Percentiles rank a stretch among this genome's conserved stretches.
These are phyloP conservation scores for Scylla paramamosain DNA, from an alignment of 1,140 invertebrate species.

Conservation along the genomic window DNA sequence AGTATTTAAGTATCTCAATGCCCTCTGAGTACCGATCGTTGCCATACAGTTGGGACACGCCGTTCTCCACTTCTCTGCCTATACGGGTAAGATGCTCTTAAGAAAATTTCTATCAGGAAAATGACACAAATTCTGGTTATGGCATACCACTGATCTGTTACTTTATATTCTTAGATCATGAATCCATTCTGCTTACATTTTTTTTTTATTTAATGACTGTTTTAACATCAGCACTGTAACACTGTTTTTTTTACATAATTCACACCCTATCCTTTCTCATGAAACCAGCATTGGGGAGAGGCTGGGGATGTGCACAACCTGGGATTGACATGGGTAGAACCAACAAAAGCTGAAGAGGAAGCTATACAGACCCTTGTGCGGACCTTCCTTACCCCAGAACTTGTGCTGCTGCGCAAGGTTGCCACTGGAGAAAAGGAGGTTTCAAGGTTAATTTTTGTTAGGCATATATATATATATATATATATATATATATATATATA, in stretches of 20 bases:
- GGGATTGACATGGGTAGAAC: slow-evolving; percentile 66
- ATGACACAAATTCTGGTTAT: background rate
- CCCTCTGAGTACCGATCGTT: slow-evolving; percentile 85
- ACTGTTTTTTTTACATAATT: slow-evolving; percentile 78
- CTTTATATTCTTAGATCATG: background rate
- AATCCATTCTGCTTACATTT: background rate
- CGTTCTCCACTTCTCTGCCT: slow-evolving; percentile 87
- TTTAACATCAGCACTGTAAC: background rate
- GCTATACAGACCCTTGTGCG: slow-evolving; percentile 63
- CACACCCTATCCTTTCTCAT: slow-evolving; percentile 88
- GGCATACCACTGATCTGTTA: background rate
- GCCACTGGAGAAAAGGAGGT: slow-evolving; percentile 64
- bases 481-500: slow-evolving; percentile 45
- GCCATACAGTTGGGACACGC: slow-evolving; percentile 84
- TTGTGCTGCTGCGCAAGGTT: slow-evolving; percentile 52
- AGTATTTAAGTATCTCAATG: slow-evolving; percentile 83
- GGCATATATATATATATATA: background rate
- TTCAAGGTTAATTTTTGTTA: slow-evolving; percentile 55
- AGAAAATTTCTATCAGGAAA: background rate
- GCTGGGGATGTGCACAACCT: slow-evolving; percentile 67
- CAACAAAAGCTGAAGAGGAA: slow-evolving; percentile 57
- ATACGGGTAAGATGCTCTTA: slow-evolving; percentile 82
- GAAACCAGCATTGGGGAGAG: slow-evolving; percentile 80
- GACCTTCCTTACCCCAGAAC: slow-evolving; percentile 63
- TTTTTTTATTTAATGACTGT: too few species aligned